Evolutionary conservation across 2,888 invertebrate genomes (phyloP).

Genomic region (Phlogophora meticulosa): DNA sequence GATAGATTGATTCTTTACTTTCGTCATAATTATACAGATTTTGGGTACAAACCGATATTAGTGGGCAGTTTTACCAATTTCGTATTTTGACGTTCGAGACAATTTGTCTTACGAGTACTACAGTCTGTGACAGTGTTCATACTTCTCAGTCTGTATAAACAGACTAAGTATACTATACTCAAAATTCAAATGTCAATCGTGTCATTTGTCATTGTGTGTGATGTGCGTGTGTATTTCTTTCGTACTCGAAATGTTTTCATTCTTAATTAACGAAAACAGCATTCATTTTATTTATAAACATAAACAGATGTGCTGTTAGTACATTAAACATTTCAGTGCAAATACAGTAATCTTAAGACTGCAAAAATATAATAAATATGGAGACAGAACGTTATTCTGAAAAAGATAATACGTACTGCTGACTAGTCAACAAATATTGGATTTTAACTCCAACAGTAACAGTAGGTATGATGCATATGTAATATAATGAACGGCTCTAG

Average conservation of each 20-base stretch:
- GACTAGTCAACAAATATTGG: constrained; percentile 55
- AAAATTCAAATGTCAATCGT: too few relatives aligned
- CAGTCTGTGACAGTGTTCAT: too few relatives aligned
- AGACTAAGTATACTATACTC: too few relatives aligned
- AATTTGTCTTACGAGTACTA: too few relatives aligned
- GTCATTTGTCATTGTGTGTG: neutral
- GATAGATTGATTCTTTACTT: too few relatives aligned
- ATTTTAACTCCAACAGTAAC: constrained; percentile 39
- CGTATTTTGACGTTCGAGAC: too few relatives aligned
- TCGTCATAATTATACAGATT: too few relatives aligned
- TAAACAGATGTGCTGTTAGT: constrained; percentile 21
- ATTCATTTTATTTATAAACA: constrained; percentile 17
- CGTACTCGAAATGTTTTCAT: constrained; percentile 44
- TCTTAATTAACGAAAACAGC: constrained; percentile 28
- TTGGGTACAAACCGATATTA: too few relatives aligned
- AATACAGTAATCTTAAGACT: constrained; percentile 15
- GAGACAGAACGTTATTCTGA: constrained; percentile 34
- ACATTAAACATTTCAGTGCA: constrained; percentile 15
- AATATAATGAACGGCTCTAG: constrained; percentile 82
- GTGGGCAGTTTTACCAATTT: too few relatives aligned
- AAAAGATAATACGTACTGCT: constrained; percentile 45
- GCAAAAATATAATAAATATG: constrained; percentile 30
- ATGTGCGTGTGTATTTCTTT: constrained; percentile 22
- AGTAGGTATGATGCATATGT: constrained; percentile 53
- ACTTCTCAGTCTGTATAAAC: too few relatives aligned